phyloP scores from a whole-genome alignment of 92 coral and sea anemone genomes.

The Isaurus tuberculatus region DNA sequence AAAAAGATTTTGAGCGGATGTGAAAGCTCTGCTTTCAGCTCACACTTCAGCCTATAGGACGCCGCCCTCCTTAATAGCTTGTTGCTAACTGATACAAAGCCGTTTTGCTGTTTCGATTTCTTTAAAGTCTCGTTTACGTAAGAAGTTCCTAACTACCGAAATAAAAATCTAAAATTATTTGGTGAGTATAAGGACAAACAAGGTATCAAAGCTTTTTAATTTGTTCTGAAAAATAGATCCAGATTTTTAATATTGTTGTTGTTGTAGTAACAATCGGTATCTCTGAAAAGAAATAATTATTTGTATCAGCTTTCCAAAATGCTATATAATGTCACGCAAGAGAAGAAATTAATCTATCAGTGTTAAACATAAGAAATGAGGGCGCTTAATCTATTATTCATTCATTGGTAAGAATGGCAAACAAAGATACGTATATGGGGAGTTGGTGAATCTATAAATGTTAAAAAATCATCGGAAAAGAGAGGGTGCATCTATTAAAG shows the following conservation, averaged over 20 bases:
- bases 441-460: too few species aligned
- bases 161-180: not conserved
- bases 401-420: too few species aligned
- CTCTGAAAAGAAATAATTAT: not conserved
- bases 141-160: not conserved
- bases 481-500: too few species aligned
- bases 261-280: not conserved
- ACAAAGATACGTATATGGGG: too few species aligned
- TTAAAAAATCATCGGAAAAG: too few species aligned
- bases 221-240: not conserved
- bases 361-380: too few species aligned
- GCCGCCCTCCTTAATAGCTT: conserved; percentile 12
- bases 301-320: too few species aligned
- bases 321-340: not conserved
- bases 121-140: not conserved
- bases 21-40: conserved; percentile 11
- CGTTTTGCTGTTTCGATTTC: conserved; percentile 19
- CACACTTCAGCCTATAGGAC: not conserved
- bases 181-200: not conserved
- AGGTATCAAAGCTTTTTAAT: not conserved
- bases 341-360: too few species aligned
- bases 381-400: too few species aligned
- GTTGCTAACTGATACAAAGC: conserved; percentile 2
- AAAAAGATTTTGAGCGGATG: not conserved
- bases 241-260: not conserved